Evolutionary conservation across 2,888 invertebrate genomes (phyloP).

Genomic region (Orchesella flavescens): DNA sequence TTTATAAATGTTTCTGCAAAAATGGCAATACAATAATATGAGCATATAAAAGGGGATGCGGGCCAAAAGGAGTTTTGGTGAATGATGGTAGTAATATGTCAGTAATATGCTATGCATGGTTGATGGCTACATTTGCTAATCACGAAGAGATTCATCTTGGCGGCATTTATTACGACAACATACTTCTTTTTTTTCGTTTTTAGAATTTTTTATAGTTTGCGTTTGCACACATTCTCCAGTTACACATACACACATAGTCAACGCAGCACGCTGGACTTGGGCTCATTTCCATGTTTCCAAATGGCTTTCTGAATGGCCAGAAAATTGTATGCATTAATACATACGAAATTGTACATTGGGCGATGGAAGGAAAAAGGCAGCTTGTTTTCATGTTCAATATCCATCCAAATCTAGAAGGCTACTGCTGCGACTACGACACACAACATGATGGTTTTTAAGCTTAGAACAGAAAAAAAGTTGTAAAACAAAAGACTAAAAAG

Average conservation of each 20-base stretch:
- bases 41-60: no score
- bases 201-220: background rate
- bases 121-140: conserved; percentile 25
- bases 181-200: conserved; percentile 6
- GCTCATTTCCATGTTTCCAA: conserved; percentile 37
- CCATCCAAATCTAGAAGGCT: no score
- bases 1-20: conserved; percentile 4
- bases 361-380: background rate
- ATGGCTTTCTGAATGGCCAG: conserved; percentile 30
- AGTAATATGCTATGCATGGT: conserved; percentile 3
- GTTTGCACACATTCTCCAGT: background rate
- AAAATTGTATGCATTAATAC: conserved; percentile 42
- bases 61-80: no score
- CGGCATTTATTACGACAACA: conserved; percentile 31
- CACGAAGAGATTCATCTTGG: conserved; percentile 31
- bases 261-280: no score
- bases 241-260: conserved; percentile 4
- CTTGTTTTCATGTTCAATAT: background rate
- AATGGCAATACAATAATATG: background rate
- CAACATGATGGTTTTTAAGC: conserved; percentile 4
- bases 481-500: conserved; percentile 9
- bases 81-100: background rate
- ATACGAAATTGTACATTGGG: conserved; percentile 8
- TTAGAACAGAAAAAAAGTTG: background rate
- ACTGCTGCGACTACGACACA: background rate